Base-by-base conservation (phyloP, 2,113 vertebrate species). In the Silurus glanis region DNA sequence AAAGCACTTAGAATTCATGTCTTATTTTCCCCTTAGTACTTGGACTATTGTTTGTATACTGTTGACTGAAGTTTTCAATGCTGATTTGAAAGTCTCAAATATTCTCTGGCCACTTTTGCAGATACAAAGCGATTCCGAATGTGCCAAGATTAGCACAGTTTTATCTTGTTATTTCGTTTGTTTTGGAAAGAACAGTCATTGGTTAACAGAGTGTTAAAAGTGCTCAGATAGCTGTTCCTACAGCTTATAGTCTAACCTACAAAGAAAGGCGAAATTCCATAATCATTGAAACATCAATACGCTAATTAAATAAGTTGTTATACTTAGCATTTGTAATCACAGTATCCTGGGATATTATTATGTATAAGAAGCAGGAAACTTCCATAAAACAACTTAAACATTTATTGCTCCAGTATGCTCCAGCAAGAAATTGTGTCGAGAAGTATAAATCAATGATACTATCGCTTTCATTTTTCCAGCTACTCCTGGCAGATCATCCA, bases 11-110 rank as follows among this genome's bases (percentile, higher is more conserved):
- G 37, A 37, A 49, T 17, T 86, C 51, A 72, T 87, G 51, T 25
- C 9, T 64, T 49, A 66, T 0, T 49, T 21, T 2, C 47, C 72
- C 21, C 66, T 21, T 17, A 79, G 59, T 83, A 51, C 90, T 90
- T 82, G 58, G 93, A 87, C 88, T 91, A 90, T 86, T 74, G 75
- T 90, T 89, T 93, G 91, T 83, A 92, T 91, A 37, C n/a, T n/a
- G 45, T 47, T 53, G 72, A 45, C 6, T 56, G 55, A 75, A 51
- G 21, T 28, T 66, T 47, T 83, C 47, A 69, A 13, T 79, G 84
- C 80, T 71, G 45, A 62, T 51, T 64, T 83, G 47, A 88, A 59
- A 28, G 37, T 49, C 45, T 71, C 16, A 80, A 84, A 56, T 51
- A 74, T 86, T 62, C 47, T 64, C 69, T 86, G 16, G 51, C 23